Evolutionary conservation across 2,113 vertebrate species (phyloP).

Genomic region (Lampris incognitus): DNA sequence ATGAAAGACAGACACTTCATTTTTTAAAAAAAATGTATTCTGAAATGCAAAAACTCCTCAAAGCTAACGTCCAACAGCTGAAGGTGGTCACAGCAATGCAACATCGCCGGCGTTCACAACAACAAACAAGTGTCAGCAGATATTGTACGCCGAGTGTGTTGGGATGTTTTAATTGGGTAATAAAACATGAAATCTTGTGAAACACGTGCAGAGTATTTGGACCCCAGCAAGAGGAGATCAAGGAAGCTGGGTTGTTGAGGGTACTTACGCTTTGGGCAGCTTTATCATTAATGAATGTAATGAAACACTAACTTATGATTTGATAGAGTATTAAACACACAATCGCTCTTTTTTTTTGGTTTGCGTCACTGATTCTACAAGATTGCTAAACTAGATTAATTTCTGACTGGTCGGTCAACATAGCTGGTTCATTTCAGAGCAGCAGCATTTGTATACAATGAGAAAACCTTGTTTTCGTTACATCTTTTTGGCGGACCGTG

Average conservation of each 20-base stretch:
- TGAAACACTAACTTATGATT: neutral
- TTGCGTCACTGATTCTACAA: conserved; percentile 1
- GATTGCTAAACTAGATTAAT: neutral
- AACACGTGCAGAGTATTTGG: conserved; percentile 7
- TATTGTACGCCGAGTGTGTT: neutral
- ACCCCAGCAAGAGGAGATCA: neutral
- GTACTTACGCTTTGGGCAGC: conserved; percentile 16
- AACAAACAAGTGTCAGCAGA: conserved; percentile 34
- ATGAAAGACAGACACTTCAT: conserved; percentile 75
- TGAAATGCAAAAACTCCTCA: conserved; percentile 55
- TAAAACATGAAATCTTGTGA: neutral
- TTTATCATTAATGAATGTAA: conserved; percentile 30
- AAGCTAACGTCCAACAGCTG: conserved; percentile 48
- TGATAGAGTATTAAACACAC: conserved; percentile 20
- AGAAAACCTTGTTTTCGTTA: no score
- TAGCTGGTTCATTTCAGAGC: neutral
- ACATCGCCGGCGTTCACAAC: conserved; percentile 29
- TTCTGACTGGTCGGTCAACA: conserved; percentile 17
- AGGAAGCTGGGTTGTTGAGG: conserved; percentile 7
- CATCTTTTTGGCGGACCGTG: no score
- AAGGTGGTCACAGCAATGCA: conserved; percentile 48
- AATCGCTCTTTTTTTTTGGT: neutral
- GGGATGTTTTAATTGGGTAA: neutral
- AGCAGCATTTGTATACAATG: neutral
- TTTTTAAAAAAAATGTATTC: conserved; percentile 54